These are phyloP conservation scores for Prunella fulvescens DNA, from an alignment of 2,113 vertebrate species.

Conservation along the genomic window DNA sequence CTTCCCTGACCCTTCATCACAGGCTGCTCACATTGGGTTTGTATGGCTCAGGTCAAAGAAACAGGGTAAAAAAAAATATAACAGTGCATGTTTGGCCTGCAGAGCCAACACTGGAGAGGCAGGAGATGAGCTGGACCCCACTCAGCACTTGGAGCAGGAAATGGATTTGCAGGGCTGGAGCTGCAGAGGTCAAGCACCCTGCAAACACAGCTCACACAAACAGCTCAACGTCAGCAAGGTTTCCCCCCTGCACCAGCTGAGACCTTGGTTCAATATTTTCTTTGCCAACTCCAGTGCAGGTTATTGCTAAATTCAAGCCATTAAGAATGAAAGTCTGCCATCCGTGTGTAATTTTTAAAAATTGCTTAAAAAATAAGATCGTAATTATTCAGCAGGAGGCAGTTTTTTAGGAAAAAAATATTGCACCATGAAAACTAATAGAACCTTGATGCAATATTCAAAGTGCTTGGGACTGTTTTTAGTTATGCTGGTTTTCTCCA, in stretches of 20 bases:
- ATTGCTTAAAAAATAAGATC: conserved; percentile 7
- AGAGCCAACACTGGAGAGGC: background rate
- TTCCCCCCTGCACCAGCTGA: background rate
- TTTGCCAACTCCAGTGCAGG: background rate
- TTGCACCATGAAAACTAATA: conserved; percentile 1
- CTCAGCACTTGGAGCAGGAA: background rate
- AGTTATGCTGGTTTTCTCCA: background rate
- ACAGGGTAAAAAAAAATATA: rapidly evolving
- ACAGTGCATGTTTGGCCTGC: background rate
- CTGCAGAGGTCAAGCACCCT: background rate
- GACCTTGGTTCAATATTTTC: background rate
- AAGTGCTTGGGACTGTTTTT: background rate
- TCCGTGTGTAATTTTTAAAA: conserved; percentile 4
- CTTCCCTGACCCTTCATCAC: rapidly evolving
- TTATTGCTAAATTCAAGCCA: background rate
- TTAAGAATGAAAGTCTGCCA: background rate
- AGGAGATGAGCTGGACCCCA: background rate
- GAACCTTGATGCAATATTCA: background rate
- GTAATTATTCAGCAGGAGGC: conserved; percentile 6
- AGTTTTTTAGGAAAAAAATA: background rate
- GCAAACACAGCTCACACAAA: rapidly evolving
- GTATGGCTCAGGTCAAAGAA: background rate
- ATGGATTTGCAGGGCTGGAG: background rate
- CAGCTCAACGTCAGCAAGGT: background rate
- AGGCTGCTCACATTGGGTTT: background rate